Base-by-base conservation (phyloP, 2,888 invertebrate species). In the Chirona hameri region DNA sequence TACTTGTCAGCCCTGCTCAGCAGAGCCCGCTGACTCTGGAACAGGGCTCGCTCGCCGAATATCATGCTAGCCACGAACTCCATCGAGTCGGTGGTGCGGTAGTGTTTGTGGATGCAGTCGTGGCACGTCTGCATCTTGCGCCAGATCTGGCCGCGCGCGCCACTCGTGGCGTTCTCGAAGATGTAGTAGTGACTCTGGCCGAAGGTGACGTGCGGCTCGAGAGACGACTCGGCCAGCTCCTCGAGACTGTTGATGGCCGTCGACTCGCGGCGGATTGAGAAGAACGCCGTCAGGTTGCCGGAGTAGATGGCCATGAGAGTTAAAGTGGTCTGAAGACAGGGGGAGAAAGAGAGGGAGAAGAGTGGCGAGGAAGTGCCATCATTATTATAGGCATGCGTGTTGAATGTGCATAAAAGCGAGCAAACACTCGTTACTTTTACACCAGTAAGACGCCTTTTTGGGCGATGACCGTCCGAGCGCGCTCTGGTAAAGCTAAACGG, bases 111-210 rank as follows among this genome's bases (percentile, higher is more conserved):
- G 7, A 72, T 21, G 31, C 72, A 72, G 72, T 21, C 72, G 72
- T 7, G 0, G 31, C 72, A 72, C 18, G 72, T 18, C 72, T 31
- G 31, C 72, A 72, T 72, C 31, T 72, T 72, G 31, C 72, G 24
- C 72, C 72, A 72, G 72, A 72, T 72, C 14, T 15, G 18, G 72
- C 72, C 72, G 29, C 31, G 29, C 9, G 31, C 31, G 3, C 72
- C 72, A 31, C n/a, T 31, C 18, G 72, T 72, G 72, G 31, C 72
- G 72, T 72, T 72, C 72, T 72, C 72, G 72, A 72, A 72, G 31
- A 72, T 72, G 72, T 72, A 31, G 72, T 72, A 72, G 72, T 72
- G 72, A 31, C 72, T 72, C 72, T 72, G 72, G 15, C 72, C 31
- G 31, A 18, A 31, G 72, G 72, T 72, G 72, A 72, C 72, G 72